phyloP scores from a whole-genome alignment of 2,113 vertebrate species.

The Myrmecobius fasciatus region DNA sequence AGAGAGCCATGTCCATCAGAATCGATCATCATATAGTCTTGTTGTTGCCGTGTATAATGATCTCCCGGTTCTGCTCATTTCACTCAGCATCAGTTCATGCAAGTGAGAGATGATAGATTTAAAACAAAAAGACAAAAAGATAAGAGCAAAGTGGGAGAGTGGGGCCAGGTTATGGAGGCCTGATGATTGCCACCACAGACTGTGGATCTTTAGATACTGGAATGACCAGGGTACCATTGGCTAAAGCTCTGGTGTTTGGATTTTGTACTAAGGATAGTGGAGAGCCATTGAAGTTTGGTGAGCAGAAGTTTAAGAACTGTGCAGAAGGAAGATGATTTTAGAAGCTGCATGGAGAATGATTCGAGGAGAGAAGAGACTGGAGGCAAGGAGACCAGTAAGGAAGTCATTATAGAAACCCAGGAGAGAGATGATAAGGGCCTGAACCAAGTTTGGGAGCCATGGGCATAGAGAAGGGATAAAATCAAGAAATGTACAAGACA shows the following conservation, averaged over 20 bases:
- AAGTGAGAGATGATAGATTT: not conserved
- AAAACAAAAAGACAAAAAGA: not conserved
- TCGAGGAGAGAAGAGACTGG: not conserved
- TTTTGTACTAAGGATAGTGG: not conserved
- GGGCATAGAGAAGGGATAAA: not conserved
- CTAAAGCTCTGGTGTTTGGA: not conserved
- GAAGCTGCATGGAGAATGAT: not conserved
- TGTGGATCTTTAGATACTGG: conserved; percentile 80
- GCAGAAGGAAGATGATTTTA: not conserved
- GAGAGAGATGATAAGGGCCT: not conserved
- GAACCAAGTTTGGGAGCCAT: not conserved
- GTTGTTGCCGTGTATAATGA: no score
- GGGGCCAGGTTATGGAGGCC: conserved; percentile 72
- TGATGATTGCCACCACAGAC: conserved; percentile 87
- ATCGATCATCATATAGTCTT: no score
- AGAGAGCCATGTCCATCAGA: no score
- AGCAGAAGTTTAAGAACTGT: not conserved
- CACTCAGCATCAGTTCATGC: no score
- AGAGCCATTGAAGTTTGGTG: not conserved
- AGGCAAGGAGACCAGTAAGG: not conserved
- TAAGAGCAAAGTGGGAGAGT: not conserved
- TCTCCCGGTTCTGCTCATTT: no score
- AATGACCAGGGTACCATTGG: conserved; percentile 88
- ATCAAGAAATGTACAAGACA: not conserved
- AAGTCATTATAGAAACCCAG: not conserved